phyloP scores from a whole-genome alignment of 2,888 invertebrate genomes.

The Drosophila melanocephala region DNA sequence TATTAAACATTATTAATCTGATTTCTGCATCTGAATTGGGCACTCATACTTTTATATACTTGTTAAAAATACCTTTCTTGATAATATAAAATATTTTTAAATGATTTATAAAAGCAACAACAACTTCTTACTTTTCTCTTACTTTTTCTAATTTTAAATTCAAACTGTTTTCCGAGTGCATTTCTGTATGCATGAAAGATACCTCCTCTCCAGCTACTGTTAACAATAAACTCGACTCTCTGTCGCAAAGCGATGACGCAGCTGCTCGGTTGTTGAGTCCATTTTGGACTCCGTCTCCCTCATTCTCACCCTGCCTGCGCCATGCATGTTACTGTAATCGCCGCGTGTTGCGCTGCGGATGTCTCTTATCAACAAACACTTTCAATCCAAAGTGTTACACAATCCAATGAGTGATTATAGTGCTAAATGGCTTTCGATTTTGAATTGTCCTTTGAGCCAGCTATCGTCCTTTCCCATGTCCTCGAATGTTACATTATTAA shows the following conservation, averaged over 20 bases:
- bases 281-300: not conserved
- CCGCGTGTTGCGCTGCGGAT: conserved; percentile 13
- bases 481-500: conserved; percentile 1
- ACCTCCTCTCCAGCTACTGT: conserved; percentile 16
- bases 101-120: not conserved
- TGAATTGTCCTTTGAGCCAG: not conserved
- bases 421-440: conserved; percentile 5
- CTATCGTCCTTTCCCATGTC: not conserved
- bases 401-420: not conserved
- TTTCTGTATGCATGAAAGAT: conserved; percentile 5
- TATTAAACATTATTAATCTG: not conserved
- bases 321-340: conserved; percentile 30
- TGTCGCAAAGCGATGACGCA: conserved; percentile 56
- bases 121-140: not conserved
- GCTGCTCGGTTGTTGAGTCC: conserved; percentile 33
- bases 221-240: conserved; percentile 38
- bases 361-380: conserved; percentile 27
- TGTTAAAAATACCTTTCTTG: not conserved
- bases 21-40: no score
- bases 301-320: not conserved
- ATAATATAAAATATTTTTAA: not conserved
- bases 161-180: not conserved
- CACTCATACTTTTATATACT: no score
- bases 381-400: conserved; percentile 9
- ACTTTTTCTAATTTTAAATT: not conserved